A percentile compares a stretch with the other conserved stretches of the same genome.
These are phyloP conservation scores for Sorex maritimensis DNA, from an alignment of 2,797 vertebrate species.

Conservation along the genomic window DNA sequence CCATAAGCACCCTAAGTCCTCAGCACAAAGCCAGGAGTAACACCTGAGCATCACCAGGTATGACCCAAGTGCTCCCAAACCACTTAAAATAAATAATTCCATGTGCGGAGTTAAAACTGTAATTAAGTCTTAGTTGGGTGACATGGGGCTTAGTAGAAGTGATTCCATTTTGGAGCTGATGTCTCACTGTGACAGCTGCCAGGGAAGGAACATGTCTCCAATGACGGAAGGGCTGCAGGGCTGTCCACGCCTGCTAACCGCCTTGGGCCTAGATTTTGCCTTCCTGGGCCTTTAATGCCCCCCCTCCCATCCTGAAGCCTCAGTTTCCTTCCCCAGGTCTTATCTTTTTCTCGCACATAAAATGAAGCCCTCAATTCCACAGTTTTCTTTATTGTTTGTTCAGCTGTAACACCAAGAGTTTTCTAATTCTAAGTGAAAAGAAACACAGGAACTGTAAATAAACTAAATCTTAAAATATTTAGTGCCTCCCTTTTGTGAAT, in stretches of 20 bases:
- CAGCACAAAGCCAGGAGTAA: too few relatives aligned
- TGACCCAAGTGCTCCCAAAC: too few relatives aligned
- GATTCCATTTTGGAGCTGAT: not conserved
- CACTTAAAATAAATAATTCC: too few relatives aligned
- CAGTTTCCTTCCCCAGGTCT: not conserved
- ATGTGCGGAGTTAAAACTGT: too few relatives aligned
- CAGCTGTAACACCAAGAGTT: not conserved
- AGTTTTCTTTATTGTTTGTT: conserved; percentile 13
- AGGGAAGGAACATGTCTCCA: not conserved
- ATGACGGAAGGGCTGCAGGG: not conserved
- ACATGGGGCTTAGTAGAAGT: not conserved
- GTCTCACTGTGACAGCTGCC: not conserved
- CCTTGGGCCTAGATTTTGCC: not conserved
- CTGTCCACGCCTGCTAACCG: not conserved
- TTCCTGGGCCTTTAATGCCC: not conserved
- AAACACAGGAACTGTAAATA: conserved; percentile 23
- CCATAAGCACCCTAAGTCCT: too few relatives aligned
- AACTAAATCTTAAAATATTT: conserved; percentile 72
- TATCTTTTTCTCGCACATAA: conserved; percentile 4
- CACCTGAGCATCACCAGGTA: too few relatives aligned
- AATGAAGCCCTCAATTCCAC: not conserved
- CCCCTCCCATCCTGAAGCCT: not conserved
- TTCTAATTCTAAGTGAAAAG: conserved; percentile 15
- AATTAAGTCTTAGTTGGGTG: not conserved
- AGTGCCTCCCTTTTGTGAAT: not conserved